phyloP scores from a whole-genome alignment of 2,888 invertebrate genomes.

The Apamea sordens region DNA sequence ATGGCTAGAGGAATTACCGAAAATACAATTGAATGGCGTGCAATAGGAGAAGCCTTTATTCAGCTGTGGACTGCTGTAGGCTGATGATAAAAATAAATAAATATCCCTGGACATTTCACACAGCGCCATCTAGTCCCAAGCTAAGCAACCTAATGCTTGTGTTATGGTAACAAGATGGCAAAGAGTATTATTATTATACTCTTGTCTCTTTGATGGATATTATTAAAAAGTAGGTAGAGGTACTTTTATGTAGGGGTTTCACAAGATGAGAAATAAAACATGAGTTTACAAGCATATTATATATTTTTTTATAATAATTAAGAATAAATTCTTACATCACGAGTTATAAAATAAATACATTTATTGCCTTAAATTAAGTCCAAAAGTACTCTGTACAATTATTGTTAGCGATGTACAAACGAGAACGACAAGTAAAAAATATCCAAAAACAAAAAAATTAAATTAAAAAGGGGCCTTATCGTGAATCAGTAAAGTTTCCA shows the following conservation, averaged over 20 bases:
- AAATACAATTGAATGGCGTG: no score
- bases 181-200: no score
- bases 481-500: slow-evolving; percentile 83
- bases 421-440: slow-evolving; percentile 89
- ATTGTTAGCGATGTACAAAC: slow-evolving; percentile 91
- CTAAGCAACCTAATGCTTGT: no score
- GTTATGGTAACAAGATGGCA: no score
- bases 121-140: no score
- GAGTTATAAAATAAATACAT: slow-evolving; percentile 91
- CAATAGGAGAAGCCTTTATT: no score
- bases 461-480: slow-evolving; percentile 84
- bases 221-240: no score
- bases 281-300: slow-evolving; percentile 89
- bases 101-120: no score
- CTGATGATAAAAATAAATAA: no score
- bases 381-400: slow-evolving; percentile 90
- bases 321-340: slow-evolving; percentile 91
- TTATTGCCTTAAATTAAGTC: slow-evolving; percentile 91
- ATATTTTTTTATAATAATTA: slow-evolving; percentile 90
- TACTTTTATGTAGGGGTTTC: not conserved
- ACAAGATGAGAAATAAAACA: slow-evolving; percentile 80
- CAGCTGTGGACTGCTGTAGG: no score
- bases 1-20: no score
- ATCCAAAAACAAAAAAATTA: slow-evolving; percentile 82
- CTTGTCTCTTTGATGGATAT: no score